Base-by-base conservation (phyloP, 2,113 vertebrate genomes). In the Lophotis ruficrista region DNA sequence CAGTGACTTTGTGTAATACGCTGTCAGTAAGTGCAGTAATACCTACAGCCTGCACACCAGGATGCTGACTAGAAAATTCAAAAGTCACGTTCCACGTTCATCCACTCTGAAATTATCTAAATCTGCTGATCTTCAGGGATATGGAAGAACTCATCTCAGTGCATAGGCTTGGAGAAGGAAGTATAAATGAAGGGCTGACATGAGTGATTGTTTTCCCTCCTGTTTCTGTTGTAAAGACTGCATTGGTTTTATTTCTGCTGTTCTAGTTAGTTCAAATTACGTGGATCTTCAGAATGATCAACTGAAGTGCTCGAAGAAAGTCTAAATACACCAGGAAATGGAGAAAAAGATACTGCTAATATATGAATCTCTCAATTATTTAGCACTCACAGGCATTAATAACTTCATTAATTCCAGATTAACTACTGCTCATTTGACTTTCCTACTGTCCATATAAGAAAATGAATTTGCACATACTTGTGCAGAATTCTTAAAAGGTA, bases 351-450 rank as follows among this genome's bases (percentile, higher is more conserved):
- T 48, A 51, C 11, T 51, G 58, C 37, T 41, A 50, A 70, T n/a
- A 51, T 30, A 41, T 11, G 47, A 77, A 47, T n/a, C 8, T 83
- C 71, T 92, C 56, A 93, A 83, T 94, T 85, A 89, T 91, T 94
- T 89, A 94, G 24, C 25, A 72, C 19, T 71, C 24, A 54, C 21
- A 73, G 48, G 5, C 60, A 93, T 89, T 92, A 78, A 83, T 84
- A 0, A 80, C 83, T 93, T 89, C 10, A 70, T 84, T 93, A 94
- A 82, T 96, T 92, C 35, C 21, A 68, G 64, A 68, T 89, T 92
- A 81, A 92, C 88, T 70, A 62, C 23, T 24, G 1, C 9, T 93
- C 24, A 35, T 81, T 82, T 90, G 48, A 79, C 48, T 91, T 23
- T 38, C 66, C 35, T 43, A 14, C 38, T 60, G 38, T 71, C 50